These are phyloP conservation scores for Drosophila percnosoma DNA, from an alignment of 2,888 invertebrate species.

Conservation along the genomic window DNA sequence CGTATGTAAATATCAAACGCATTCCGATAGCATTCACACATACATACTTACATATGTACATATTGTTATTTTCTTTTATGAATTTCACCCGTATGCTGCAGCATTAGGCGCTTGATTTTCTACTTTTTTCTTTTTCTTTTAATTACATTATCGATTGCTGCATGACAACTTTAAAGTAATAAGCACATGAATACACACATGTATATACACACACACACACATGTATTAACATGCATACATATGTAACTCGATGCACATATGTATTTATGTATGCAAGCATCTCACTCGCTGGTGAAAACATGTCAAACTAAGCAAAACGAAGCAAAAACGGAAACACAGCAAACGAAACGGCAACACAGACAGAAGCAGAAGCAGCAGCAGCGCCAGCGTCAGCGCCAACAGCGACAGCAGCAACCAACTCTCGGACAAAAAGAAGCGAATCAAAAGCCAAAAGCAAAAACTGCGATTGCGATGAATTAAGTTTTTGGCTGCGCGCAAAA, in stretches of 20 bases:
- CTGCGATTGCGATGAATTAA: slow-evolving; percentile 73
- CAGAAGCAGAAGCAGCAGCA: slow-evolving; percentile 13
- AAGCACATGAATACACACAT: slow-evolving; percentile 42
- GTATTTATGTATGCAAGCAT: slow-evolving; percentile 33
- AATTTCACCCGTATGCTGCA: slow-evolving; percentile 44
- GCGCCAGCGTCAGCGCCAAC: slow-evolving; percentile 7
- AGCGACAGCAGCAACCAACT: slow-evolving; percentile 20
- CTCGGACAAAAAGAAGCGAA: slow-evolving; percentile 52
- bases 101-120: slow-evolving; percentile 27
- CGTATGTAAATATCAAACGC: slow-evolving; percentile 1
- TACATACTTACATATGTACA: not conserved
- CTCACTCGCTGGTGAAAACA: slow-evolving; percentile 56
- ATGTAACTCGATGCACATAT: slow-evolving; percentile 21
- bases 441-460: slow-evolving; percentile 68
- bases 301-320: slow-evolving; percentile 68
- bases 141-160: slow-evolving; percentile 73
- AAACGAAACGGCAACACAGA: slow-evolving; percentile 37
- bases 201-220: slow-evolving; percentile 11
- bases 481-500: slow-evolving; percentile 59
- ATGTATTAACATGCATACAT: not conserved
- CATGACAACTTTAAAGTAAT: slow-evolving; percentile 60
- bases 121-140: slow-evolving; percentile 46
- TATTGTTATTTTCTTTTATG: slow-evolving; percentile 29
- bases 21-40: slow-evolving; percentile 17
- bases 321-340: slow-evolving; percentile 61